These are phyloP conservation scores for Lordiphosa andalusiaca DNA, from an alignment of 2,888 invertebrate genomes.

Conservation along the genomic window DNA sequence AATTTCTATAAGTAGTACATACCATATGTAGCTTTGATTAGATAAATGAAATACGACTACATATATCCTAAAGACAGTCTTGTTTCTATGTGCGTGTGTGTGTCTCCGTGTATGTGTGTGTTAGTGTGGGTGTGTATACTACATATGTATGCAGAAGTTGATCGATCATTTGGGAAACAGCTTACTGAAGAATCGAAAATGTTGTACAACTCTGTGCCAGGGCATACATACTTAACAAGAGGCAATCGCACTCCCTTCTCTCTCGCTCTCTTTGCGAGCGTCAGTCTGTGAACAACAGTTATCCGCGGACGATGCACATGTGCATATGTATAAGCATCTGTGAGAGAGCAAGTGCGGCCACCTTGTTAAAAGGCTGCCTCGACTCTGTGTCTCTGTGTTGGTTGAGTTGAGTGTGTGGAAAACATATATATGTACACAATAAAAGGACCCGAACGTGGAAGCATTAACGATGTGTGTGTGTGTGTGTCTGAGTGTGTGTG, in stretches of 20 bases:
- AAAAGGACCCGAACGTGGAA: constrained; percentile 23
- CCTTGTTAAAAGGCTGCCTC: too few relatives aligned
- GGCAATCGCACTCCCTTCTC: too few relatives aligned
- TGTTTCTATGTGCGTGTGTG: constrained; percentile 67
- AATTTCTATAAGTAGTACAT: constrained; percentile 60
- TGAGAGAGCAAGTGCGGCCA: too few relatives aligned
- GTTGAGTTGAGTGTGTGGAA: constrained; percentile 13
- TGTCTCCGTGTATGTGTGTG: constrained; percentile 19
- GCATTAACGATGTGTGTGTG: constrained; percentile 19
- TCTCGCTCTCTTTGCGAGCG: too few relatives aligned
- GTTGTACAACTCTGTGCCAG: too few relatives aligned
- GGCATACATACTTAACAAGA: too few relatives aligned
- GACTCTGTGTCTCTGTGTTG: constrained; percentile 10
- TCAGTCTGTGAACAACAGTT: too few relatives aligned
- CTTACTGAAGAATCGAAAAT: too few relatives aligned
- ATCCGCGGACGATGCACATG: too few relatives aligned
- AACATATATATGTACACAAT: constrained; percentile 12
- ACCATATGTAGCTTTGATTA: constrained; percentile 48
- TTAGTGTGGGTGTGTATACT: constrained; percentile 12
- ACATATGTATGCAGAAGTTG: too few relatives aligned
- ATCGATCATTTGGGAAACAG: too few relatives aligned
- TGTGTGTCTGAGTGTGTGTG: constrained; percentile 12
- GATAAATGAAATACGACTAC: constrained; percentile 65
- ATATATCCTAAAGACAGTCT: constrained; percentile 71
- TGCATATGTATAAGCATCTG: too few relatives aligned